Conservation (phyloP, 2,888 invertebrate species). For the Tortricodes alternella region DNA sequence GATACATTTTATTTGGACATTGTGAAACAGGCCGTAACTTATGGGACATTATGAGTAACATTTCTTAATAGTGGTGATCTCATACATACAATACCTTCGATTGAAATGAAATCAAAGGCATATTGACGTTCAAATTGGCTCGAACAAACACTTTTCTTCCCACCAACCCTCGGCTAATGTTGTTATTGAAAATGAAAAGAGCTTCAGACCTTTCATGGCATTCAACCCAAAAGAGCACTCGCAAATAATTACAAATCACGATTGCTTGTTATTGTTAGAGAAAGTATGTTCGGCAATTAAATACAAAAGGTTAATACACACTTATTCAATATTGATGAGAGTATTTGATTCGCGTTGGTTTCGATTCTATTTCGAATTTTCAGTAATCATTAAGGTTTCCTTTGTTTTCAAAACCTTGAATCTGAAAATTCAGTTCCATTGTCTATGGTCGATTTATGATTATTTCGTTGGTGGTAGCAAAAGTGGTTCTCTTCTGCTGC, state of each 20-base stretch:
- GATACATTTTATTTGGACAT: no score
- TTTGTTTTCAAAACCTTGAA: not conserved
- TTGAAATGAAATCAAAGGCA: slow-evolving; percentile 1
- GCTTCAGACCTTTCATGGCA: slow-evolving; percentile 12
- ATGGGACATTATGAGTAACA: no score
- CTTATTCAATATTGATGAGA: not conserved
- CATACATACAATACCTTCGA: no score
- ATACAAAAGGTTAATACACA: not conserved
- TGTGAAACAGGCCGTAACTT: no score
- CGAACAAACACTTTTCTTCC: slow-evolving; percentile 22
- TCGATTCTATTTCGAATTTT: not conserved
- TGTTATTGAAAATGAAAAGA: slow-evolving; percentile 30
- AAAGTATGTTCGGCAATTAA: not conserved
- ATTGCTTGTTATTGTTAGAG: slow-evolving; percentile 19
- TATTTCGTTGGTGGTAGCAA: no score
- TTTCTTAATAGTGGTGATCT: no score
- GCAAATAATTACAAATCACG: slow-evolving; percentile 19
- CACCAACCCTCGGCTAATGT: slow-evolving; percentile 20
- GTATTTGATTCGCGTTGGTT: not conserved
- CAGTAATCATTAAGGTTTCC: not conserved
- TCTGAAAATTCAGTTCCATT: no score
- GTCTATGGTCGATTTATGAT: no score
- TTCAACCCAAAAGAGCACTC: slow-evolving; percentile 4
- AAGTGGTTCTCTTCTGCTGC: no score
- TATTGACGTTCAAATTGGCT: slow-evolving; percentile 23